A percentile compares a stretch with the other conserved stretches of the same genome.
Conservation (phyloP, 2,113 vertebrate species). For the Thinocorus orbignyianus region DNA sequence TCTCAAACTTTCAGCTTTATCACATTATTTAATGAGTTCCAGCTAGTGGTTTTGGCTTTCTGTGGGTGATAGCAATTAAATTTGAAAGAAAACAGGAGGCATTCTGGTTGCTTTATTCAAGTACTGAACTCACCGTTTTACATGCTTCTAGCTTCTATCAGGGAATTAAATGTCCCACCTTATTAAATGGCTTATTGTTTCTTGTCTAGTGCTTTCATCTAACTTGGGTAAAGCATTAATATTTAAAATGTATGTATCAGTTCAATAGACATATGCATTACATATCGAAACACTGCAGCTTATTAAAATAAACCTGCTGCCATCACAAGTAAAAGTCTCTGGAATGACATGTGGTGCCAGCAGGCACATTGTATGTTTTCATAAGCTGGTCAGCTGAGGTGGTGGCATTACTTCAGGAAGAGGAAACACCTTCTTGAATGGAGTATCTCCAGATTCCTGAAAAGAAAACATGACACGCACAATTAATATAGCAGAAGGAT, state of each 20-base stretch:
- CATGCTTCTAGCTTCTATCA: background rate
- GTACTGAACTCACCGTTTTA: background rate
- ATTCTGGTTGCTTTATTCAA: background rate
- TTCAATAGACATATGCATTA: background rate
- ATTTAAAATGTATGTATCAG: slow-evolving; percentile 10
- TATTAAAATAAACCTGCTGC: background rate
- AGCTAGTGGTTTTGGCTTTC: background rate
- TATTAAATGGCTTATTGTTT: background rate
- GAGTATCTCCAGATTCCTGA: background rate
- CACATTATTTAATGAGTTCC: background rate
- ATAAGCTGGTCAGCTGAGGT: background rate
- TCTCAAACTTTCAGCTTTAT: background rate
- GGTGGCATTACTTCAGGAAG: background rate
- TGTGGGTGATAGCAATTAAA: background rate
- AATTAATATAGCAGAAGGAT: background rate
- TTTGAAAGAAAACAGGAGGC: background rate
- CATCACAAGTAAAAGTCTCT: background rate
- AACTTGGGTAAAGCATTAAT: slow-evolving; percentile 1
- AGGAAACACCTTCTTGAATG: background rate
- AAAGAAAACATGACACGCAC: background rate
- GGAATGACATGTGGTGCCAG: background rate
- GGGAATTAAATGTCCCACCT: background rate
- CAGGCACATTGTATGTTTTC: background rate
- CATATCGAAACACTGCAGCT: background rate
- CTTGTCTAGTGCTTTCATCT: background rate